Evolutionary conservation across 2,888 invertebrate genomes (phyloP).

Genomic region (Folsomia candida): DNA sequence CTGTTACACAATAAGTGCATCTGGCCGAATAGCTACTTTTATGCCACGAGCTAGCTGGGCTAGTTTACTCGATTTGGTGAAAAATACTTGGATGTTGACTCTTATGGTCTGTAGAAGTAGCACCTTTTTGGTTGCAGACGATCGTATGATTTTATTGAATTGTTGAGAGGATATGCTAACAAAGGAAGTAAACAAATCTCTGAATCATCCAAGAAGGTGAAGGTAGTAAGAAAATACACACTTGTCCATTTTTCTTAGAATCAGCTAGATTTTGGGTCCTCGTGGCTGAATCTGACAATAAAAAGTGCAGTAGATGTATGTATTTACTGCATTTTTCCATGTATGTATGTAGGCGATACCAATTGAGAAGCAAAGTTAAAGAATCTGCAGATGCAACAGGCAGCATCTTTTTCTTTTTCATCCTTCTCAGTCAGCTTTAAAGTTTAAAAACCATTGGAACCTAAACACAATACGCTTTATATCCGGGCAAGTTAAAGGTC

Average conservation of each 20-base stretch:
- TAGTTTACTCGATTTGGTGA: not conserved
- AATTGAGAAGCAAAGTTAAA: not conserved
- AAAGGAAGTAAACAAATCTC: conserved; percentile 2
- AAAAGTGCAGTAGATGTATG: too few species aligned
- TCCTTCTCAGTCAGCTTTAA: not conserved
- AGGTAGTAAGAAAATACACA: not conserved
- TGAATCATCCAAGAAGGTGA: not conserved
- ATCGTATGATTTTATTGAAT: not conserved
- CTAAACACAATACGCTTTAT: not conserved
- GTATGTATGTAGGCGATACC: not conserved
- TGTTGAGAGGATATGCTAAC: not conserved
- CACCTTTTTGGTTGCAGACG: not conserved
- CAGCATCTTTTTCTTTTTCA: not conserved
- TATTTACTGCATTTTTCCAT: not conserved
- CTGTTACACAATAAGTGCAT: not conserved
- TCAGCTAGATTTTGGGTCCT: too few species aligned
- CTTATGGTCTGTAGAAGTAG: not conserved
- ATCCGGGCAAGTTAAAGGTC: not conserved
- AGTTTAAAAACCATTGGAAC: not conserved
- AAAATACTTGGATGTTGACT: not conserved
- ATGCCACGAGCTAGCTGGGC: not conserved
- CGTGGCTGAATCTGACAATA: too few species aligned
- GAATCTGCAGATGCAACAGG: conserved; percentile 6
- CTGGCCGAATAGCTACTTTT: not conserved
- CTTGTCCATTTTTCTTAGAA: not conserved